Base-by-base conservation (phyloP, 2,888 invertebrate genomes). In the Desoria tigrina region DNA sequence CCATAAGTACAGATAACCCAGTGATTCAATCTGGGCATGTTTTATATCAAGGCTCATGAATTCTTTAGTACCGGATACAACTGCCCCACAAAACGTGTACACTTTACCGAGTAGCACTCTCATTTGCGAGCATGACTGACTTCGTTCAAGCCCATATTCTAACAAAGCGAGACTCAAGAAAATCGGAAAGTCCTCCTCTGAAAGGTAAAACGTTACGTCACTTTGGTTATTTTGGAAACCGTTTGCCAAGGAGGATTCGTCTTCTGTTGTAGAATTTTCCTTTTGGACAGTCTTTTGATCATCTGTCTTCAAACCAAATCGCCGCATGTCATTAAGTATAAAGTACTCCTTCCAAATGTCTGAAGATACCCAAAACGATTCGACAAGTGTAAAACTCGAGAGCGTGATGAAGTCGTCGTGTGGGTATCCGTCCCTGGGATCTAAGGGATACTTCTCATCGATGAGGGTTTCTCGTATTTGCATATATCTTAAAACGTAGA, bases 21-120 rank as follows among this genome's bases (percentile, higher is more conserved):
- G 82, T 0, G 95, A 92, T 80, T 95, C 93, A 79, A 94, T 84
- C 81, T 95, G 95, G 76, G 96, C 87, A 81, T 96, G 94, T 81
- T 97, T 97, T 65, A 93, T 86, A 78, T 96, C 95, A 78, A 97
- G 82, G 61, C 86, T 85, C 74, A 88, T 87, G 81, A 90, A 91
- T 77, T 89, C 84, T 58, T 84, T 83, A 77, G 89, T 87, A 32
- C 92, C 91, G 1, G 88, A 88, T 56, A 86, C 80, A 26, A 87
- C 86, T 74, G 89, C 90, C 68, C 93, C 93, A 81, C 77, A 51
- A 72, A 67, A 69, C 28, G 57, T 90, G 79, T 94, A 95, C 23
- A 92, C 84, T 76, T 89, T 88, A 61, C 94, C 84, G 7, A 92
- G 85, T 50, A 95, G 81, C 74, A 96, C 82, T 80, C 95, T 95